Evolutionary conservation across 2,888 invertebrate genomes (phyloP).

Genomic region (Pheosia gnoma): DNA sequence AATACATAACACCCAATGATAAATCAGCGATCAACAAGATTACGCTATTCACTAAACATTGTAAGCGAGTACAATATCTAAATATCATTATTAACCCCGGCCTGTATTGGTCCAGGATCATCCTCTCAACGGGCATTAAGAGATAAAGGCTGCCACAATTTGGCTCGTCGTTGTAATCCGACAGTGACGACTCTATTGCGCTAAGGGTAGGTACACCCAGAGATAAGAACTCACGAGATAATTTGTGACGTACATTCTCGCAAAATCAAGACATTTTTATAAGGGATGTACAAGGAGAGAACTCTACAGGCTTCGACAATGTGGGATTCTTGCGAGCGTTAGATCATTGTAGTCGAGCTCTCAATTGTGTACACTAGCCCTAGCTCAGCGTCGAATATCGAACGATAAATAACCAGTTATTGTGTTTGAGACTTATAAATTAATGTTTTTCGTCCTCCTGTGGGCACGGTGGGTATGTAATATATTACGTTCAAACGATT

Average conservation of each 20-base stretch:
- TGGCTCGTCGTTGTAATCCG: conserved; percentile 45
- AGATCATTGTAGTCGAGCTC: background rate
- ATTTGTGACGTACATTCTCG: background rate
- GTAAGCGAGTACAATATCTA: conserved; percentile 28
- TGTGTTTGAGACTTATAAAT: conserved; percentile 51
- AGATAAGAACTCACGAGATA: conserved; percentile 4
- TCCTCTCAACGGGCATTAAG: conserved; percentile 54
- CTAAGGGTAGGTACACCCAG: conserved; percentile 16
- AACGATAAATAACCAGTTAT: conserved; percentile 39
- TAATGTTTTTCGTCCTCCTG: conserved; percentile 28
- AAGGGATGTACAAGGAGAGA: too few relatives aligned
- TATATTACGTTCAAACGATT: conserved; percentile 45
- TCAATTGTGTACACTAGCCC: background rate
- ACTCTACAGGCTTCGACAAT: too few relatives aligned
- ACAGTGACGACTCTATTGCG: conserved; percentile 32
- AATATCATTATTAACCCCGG: conserved; percentile 38
- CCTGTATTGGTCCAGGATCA: conserved; percentile 26
- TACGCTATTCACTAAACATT: conserved; percentile 29
- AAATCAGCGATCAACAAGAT: conserved; percentile 23
- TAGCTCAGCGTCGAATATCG: conserved; percentile 2
- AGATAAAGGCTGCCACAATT: conserved; percentile 46
- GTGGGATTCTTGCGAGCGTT: background rate
- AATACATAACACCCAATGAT: background rate
- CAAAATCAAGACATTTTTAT: too few relatives aligned
- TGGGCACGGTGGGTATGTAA: conserved; percentile 18